phyloP scores from a whole-genome alignment of 2,888 invertebrate species.

The Apeira syringaria region DNA sequence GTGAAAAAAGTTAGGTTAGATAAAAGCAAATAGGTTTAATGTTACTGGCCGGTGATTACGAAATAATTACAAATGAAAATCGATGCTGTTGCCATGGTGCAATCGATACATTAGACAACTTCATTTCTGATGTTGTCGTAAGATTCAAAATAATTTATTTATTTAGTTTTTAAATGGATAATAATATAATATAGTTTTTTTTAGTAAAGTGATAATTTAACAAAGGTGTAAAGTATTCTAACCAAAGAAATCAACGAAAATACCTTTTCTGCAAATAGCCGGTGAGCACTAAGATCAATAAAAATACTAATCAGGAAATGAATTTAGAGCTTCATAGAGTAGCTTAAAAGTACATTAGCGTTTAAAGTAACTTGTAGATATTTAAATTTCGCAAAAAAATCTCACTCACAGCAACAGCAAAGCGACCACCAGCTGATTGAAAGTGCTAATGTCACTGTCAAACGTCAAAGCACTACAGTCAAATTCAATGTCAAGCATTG shows the following conservation, averaged over 20 bases:
- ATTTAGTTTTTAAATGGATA: constrained; percentile 28
- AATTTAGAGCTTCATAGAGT: no score
- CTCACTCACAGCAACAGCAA: no score
- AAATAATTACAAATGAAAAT: constrained; percentile 34
- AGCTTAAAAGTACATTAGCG: no score
- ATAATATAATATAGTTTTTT: constrained; percentile 24
- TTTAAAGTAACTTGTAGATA: no score
- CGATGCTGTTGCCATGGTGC: constrained; percentile 53
- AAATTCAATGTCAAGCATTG: no score
- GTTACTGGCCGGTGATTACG: constrained; percentile 29
- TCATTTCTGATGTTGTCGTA: constrained; percentile 29
- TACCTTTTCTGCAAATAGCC: constrained; percentile 2
- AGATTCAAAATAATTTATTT: constrained; percentile 23
- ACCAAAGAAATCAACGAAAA: background rate
- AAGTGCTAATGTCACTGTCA: no score
- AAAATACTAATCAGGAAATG: no score
- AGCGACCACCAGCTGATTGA: no score
- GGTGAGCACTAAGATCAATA: no score
- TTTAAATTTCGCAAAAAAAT: no score
- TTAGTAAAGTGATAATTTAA: constrained; percentile 21
- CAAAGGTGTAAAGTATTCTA: constrained; percentile 3
- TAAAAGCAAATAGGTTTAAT: background rate
- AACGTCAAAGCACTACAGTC: no score
- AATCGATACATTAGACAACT: constrained; percentile 43
- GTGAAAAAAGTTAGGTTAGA: constrained; percentile 1